These are phyloP conservation scores for Nothocercus julius DNA, from an alignment of 2,113 vertebrate genomes.

Conservation along the genomic window DNA sequence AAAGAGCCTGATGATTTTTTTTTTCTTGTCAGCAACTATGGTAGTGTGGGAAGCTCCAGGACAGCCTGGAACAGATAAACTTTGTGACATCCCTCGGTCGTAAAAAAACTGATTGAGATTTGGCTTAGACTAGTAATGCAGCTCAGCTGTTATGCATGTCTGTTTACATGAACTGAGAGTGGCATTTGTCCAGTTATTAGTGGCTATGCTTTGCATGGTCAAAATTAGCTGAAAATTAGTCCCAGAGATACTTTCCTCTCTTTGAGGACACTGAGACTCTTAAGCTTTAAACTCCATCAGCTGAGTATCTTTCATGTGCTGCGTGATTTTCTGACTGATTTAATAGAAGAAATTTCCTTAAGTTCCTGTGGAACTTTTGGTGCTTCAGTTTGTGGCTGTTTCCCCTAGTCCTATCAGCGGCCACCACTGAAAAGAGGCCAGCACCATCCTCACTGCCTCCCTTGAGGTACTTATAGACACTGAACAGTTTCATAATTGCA, in stretches of 20 bases:
- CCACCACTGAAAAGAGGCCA: too few relatives aligned
- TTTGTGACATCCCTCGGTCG: constrained; percentile 26
- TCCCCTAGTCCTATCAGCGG: too few relatives aligned
- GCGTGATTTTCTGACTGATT: not conserved
- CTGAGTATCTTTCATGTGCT: not conserved
- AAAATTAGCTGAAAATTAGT: not conserved
- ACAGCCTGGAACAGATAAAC: not conserved
- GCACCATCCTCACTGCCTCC: too few relatives aligned
- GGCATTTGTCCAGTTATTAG: constrained; percentile 1
- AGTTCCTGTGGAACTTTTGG: too few relatives aligned
- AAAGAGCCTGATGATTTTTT: not conserved
- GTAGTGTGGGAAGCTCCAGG: not conserved
- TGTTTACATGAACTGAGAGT: constrained; percentile 17
- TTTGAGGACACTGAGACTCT: not conserved
- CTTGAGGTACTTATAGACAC: not conserved
- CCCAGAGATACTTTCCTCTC: not conserved
- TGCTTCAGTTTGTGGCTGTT: too few relatives aligned
- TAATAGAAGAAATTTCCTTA: not conserved
- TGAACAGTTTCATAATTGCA: constrained; percentile 31
- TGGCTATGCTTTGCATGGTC: not conserved
- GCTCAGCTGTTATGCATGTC: constrained; percentile 13
- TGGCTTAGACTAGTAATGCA: not conserved
- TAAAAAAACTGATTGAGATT: not conserved
- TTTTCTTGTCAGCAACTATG: not conserved
- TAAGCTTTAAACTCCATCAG: not conserved